Conservation (phyloP, 2,113 vertebrate genomes). For the Circaetus cinerascens region DNA sequence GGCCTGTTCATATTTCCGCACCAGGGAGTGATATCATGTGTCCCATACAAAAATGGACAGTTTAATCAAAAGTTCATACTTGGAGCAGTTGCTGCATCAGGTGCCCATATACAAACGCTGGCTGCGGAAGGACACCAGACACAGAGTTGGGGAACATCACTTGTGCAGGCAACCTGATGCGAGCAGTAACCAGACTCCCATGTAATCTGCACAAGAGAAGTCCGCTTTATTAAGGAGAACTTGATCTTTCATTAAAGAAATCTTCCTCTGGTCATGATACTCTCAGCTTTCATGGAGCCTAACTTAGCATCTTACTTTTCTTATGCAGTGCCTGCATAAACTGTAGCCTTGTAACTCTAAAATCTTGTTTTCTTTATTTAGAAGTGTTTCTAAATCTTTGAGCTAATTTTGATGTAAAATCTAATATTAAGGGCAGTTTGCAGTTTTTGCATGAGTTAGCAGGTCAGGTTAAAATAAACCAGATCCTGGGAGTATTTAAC, state of each 20-base stretch:
- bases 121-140: background rate
- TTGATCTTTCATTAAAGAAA: background rate
- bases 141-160: background rate
- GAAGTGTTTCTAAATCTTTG: background rate
- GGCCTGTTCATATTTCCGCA: background rate
- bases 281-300: background rate
- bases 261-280: background rate
- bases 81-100: background rate
- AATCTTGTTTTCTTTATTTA: background rate
- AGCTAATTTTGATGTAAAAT: background rate
- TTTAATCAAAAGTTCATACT: background rate
- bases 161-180: background rate
- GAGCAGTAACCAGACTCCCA: background rate
- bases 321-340: background rate
- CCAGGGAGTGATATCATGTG: rapidly evolving
- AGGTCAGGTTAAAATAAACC: background rate
- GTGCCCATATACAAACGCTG: background rate
- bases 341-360: background rate
- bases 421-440: background rate
- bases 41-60: background rate
- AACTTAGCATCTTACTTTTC: background rate
- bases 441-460: background rate
- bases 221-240: background rate
- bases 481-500: background rate
- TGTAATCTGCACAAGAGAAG: background rate